Evolutionary conservation across 2,888 invertebrate genomes (phyloP), one percentile per base, ranked within the genome.

Genomic region (Nemoura dubitans): DNA sequence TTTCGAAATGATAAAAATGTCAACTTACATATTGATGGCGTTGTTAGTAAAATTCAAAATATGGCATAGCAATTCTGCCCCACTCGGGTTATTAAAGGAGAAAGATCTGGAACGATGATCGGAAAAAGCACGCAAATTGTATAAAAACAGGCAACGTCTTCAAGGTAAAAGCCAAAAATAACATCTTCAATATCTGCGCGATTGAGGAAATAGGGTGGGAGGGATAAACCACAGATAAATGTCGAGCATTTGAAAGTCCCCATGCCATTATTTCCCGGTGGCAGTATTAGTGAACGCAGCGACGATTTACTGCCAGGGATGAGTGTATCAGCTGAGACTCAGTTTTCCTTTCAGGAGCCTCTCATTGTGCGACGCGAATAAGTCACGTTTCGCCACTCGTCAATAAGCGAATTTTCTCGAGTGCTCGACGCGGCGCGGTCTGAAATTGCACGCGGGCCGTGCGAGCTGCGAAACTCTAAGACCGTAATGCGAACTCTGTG

Each of bases 341-440:
- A 59, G 59, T 59, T 59, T 59, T 14, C 59, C 59, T 59, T 59
- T 59, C 59, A 59, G 59, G 16, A 59, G 3, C 21, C 59, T 10
- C 59, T 59, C 59, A 59, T 59, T 59, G 59, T 59, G 59, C 59
- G 59, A 59, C 21, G 21, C 2, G 59, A 21, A 81, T 81, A 30
- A 30, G 81, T 81, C 81, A 81, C 81, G 81, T 81, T 27, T 81
- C 81, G 5, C 81, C 81, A 81, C 81, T 81, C 29, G 81, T 81
- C 29, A 2, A 81, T 27, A n/a, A 29, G 14, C 29, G 81, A 81
- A 81, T 81, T 81, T 29, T 30, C 21, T 21, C 81, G 81, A n/a
- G 30, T 30, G 42, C 83, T 26, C 59, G 16, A 21, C 43, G 83
- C 26, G n/a, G 43, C 83, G 36, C 30, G 36, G 82, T 82, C 10